Evolutionary conservation across 2,113 vertebrate species (phyloP), one percentile per base, ranked within the genome.

Genomic region (Brienomyrus brachyistius): DNA sequence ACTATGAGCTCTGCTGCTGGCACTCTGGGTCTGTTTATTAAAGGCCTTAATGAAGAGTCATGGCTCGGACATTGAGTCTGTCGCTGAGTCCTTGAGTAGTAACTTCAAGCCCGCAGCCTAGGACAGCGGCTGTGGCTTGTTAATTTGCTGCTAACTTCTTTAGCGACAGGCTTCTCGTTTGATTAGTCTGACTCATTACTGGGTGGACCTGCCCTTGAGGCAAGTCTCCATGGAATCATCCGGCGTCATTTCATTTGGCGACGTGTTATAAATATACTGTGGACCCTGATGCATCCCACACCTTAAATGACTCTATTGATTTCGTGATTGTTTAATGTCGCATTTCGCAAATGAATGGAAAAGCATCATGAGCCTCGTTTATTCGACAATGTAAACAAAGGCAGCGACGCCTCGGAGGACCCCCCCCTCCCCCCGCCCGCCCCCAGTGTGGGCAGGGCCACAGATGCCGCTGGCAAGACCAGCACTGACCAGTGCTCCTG

Each of bases 401-500:
- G 50, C 17, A 35, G 27, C 2, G 3, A 89, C 48, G 50, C 35
- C 48, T 45, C 6, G 62, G 35, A 86, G 3, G 82, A 7, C 23
- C 86, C 31, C 5, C 35, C 15, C 19, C 40, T 2, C 23, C 5
- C 2, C 10, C 86, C 31, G 2, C n/a, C 15, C 7, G 7, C n/a
- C 74, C 74, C 11, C 77, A 82, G 31, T 2, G 3, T 45, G 62
- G 62, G 23, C 9, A 11, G 62, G 62, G 62, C 62, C 62, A 31
- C 80, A 48, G 80, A 48, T 54, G 17, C 27, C 27, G 9, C 86
- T 2, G 27, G 10, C 11, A 47, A 47, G n/a, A 11, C 11, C 3
- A 27, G 31, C 21, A 84, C 89, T 50, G 74, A 96, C 95, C 95
- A 90, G 95, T 95, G 92, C 94, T 97, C 82, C 0, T 92, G 5